A percentile compares a stretch with the other conserved stretches of the same genome.
These are phyloP conservation scores for Eptatretus burgeri DNA, from an alignment of 2,113 vertebrate species.

Conservation along the genomic window DNA sequence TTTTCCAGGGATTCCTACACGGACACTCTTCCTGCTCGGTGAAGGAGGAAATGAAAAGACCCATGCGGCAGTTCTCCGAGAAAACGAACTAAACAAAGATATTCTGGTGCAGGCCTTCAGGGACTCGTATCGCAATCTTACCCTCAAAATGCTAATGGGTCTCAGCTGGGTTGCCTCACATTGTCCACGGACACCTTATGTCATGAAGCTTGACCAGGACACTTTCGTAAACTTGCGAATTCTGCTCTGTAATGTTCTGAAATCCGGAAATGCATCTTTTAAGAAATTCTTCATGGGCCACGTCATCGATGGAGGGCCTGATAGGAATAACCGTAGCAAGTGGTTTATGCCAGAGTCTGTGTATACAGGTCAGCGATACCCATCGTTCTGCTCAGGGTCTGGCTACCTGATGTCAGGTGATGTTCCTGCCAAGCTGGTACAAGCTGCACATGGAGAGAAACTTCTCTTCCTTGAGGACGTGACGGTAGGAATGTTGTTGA, in stretches of 20 bases:
- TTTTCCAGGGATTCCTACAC: neutral
- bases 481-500: conserved; percentile 35
- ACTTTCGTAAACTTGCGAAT: conserved; percentile 99
- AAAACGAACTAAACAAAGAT: conserved; percentile 27
- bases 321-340: conserved; percentile 79
- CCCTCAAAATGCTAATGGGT: conserved; percentile 86
- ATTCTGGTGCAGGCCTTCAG: conserved; percentile 89
- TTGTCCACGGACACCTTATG: conserved; percentile 78
- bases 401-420: conserved; percentile 92
- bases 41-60: neutral
- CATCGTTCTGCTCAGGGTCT: conserved; percentile 84
- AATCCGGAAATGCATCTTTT: conserved; percentile 10
- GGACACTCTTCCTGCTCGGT: conserved; percentile 21
- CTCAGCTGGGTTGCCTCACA: conserved; percentile 89
- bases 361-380: conserved; percentile 58
- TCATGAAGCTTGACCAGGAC: conserved; percentile 98
- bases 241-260: conserved; percentile 14
- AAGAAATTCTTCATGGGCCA: conserved; percentile 87
- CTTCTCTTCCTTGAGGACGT: conserved; percentile 90
- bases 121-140: conserved; percentile 89
- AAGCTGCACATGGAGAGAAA: conserved; percentile 75
- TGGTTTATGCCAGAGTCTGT: conserved; percentile 96
- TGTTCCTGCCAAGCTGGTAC: conserved; percentile 51
- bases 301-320: conserved; percentile 60
- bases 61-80: conserved; percentile 7